Evolutionary conservation across 2,888 invertebrate species (phyloP), one percentile per base, ranked within the genome.

Genomic region (Blastobasis adustella): DNA sequence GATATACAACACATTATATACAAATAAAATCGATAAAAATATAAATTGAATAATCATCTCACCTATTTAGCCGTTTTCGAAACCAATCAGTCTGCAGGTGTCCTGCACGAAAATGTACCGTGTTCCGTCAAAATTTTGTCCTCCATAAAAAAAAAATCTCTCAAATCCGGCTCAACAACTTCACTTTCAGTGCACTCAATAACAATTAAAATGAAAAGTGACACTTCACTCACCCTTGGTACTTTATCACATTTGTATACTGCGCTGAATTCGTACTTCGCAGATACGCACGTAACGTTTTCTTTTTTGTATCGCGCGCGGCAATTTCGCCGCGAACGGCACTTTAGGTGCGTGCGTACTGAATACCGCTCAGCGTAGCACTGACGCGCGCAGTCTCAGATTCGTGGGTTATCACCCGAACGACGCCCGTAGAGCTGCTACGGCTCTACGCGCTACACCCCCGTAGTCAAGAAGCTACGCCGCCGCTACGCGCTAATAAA

Each of bases 321-420:
- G 9, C 37, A 37, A 23, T 23, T 9, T 42, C 5, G 10, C 10
- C 4, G 41, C 40, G 37, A 46, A 41, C 39, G 47, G 8, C 9
- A 41, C 43, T 46, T 49, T 37, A 8, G 8, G 47, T 48, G 49
- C 79, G 76, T 71, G 69, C 60, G 62, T 52, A 56, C 69, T 53
- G 60, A 55, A 57, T 62, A 61, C 65, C 62, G 54, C 66, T 63
- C 65, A 69, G 69, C 71, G 76, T 70, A 71, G 70, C 61, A 85
- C 85, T 85, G 80, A 63, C 69, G 62, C 81, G 85, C 85, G 85
- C 84, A 84, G 83, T 77, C 85, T 85, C 85, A 76, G 75, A 76
- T 65, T 71, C 71, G 67, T 66, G 62, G 45, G 53, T 60, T 69
- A 72, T 64, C 67, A 62, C 68, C 64, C 63, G 70, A 73, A 69